Conservation (phyloP, 2,888 invertebrate species). For the Aromia moschata region DNA sequence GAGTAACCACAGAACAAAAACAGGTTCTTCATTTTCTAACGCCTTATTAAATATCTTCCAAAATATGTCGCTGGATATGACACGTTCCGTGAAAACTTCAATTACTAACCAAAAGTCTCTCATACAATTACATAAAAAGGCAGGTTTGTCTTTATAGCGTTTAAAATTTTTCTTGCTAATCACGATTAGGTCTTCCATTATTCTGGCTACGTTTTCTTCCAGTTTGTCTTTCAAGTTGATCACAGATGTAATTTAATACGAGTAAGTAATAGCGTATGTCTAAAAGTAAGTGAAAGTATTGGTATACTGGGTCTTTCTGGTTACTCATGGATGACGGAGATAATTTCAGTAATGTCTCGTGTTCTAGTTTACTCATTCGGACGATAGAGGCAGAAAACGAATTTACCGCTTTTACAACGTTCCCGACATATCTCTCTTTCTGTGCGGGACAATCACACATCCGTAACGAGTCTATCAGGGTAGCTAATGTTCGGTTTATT, state of each 20-base stretch:
- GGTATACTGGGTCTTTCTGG: constrained; percentile 43
- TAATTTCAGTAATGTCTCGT: constrained; percentile 42
- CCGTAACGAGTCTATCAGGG: constrained; percentile 42
- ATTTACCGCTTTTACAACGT: constrained; percentile 34
- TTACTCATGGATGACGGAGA: constrained; percentile 33
- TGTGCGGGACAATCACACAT: constrained; percentile 28
- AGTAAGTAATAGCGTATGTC: constrained; percentile 48
- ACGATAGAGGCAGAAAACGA: constrained; percentile 25
- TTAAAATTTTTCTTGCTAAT: constrained; percentile 46
- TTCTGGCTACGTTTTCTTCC: constrained; percentile 35
- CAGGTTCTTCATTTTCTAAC: constrained; percentile 46
- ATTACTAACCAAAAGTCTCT: constrained; percentile 53
- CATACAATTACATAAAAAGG: constrained; percentile 52
- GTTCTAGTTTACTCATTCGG: constrained; percentile 38
- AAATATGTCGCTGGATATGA: constrained; percentile 41
- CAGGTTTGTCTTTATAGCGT: constrained; percentile 22
- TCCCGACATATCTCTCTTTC: constrained; percentile 34
- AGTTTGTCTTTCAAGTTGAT: constrained; percentile 31
- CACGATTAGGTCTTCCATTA: constrained; percentile 50
- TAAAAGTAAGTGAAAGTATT: constrained; percentile 50
- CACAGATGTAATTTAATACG: constrained; percentile 38
- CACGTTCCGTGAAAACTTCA: constrained; percentile 46
- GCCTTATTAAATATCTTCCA: constrained; percentile 55
- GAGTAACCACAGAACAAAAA: constrained; percentile 52
- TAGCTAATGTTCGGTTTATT: constrained; percentile 44